Conservation (phyloP, 2,113 vertebrate genomes). For the Aptenodytes patagonicus region DNA sequence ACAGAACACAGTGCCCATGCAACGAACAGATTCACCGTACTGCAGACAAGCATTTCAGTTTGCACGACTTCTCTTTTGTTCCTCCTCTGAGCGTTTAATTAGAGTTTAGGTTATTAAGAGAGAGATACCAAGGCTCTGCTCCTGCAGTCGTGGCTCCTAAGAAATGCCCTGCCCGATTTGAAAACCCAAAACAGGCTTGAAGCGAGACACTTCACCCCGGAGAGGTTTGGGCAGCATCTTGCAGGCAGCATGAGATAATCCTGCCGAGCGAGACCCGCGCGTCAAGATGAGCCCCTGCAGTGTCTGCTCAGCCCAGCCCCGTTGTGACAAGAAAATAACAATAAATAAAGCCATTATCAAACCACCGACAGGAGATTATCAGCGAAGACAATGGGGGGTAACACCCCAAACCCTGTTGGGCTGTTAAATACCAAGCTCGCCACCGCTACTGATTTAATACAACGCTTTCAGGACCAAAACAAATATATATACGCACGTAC, state of each 20-base stretch:
- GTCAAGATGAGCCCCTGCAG: not conserved
- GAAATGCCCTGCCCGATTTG: fast-evolving
- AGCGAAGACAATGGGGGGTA: not conserved
- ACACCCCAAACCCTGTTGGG: not conserved
- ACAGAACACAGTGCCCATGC: not conserved
- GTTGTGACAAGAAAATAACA: not conserved
- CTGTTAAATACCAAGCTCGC: not conserved
- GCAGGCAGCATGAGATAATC: not conserved
- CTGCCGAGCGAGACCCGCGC: not conserved
- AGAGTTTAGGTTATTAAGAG: not conserved
- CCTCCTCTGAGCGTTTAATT: not conserved
- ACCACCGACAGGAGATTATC: not conserved
- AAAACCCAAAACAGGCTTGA: not conserved
- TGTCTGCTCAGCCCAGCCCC: not conserved
- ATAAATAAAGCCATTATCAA: not conserved
- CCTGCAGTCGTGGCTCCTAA: fast-evolving
- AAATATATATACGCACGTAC: fast-evolving
- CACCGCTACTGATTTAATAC: fast-evolving
- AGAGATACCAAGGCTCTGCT: not conserved
- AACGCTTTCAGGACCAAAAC: fast-evolving
- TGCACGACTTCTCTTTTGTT: not conserved
- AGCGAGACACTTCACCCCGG: not conserved
- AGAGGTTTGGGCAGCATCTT: not conserved
- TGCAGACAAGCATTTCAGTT: not conserved
- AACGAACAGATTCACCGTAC: not conserved